Percentiles rank a stretch among this genome's conserved stretches.
These are phyloP conservation scores for Brienomyrus longianalis DNA, from an alignment of 2,113 vertebrate genomes.

Conservation along the genomic window DNA sequence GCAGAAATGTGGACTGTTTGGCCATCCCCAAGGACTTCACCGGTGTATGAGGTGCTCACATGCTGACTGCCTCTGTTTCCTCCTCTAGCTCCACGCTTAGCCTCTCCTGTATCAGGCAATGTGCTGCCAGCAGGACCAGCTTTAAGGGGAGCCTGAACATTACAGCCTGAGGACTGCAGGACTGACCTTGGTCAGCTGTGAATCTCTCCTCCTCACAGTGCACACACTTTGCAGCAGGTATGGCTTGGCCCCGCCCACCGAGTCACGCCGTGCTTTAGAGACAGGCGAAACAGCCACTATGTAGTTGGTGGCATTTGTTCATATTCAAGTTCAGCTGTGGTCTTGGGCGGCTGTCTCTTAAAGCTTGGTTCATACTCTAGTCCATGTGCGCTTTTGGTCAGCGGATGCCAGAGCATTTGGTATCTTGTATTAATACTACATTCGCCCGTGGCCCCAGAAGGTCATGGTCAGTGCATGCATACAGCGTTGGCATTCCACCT, in stretches of 20 bases:
- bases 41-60: background rate
- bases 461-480: background rate
- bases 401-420: background rate
- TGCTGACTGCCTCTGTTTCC: background rate
- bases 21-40: background rate
- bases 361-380: background rate
- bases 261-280: background rate
- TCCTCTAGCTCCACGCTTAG: slow-evolving; percentile 8
- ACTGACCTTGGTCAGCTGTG: background rate
- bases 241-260: background rate
- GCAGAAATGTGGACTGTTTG: background rate
- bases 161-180: slow-evolving; percentile 1
- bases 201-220: background rate
- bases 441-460: background rate
- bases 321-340: background rate
- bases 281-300: background rate
- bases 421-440: background rate
- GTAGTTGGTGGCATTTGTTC: background rate
- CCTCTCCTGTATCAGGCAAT: slow-evolving; percentile 7
- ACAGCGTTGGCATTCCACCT: background rate
- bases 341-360: background rate
- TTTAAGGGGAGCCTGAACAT: slow-evolving; percentile 16
- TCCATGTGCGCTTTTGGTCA: background rate
- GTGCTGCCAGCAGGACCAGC: slow-evolving; percentile 13
- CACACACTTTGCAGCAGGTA: background rate